Percentiles rank a stretch among this genome's conserved stretches.
Conservation (phyloP, 2,888 invertebrate species). For the Phaedon cochleariae region DNA sequence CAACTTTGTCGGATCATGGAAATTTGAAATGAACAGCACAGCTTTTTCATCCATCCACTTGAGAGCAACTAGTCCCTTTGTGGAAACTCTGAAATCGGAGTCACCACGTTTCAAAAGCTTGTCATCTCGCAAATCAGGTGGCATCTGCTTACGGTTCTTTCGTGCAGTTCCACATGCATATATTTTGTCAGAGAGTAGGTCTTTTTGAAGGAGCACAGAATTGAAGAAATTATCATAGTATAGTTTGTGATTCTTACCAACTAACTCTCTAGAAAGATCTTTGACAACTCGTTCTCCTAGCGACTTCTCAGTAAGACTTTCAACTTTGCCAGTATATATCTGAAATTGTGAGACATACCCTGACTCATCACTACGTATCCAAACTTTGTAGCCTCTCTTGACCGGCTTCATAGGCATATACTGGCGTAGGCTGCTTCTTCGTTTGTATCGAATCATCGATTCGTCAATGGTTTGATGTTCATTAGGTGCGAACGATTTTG, state of each 20-base stretch:
- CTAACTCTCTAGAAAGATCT: conserved; percentile 28
- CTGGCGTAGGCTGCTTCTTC: conserved; percentile 40
- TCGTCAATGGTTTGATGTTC: conserved; percentile 34
- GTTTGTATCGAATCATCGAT: conserved; percentile 42
- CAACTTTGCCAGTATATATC: conserved; percentile 44
- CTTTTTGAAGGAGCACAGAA: conserved; percentile 24
- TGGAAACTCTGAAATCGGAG: conserved; percentile 38
- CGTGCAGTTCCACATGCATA: conserved; percentile 22
- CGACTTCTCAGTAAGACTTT: conserved; percentile 25
- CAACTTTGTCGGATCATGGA: not conserved
- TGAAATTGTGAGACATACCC: conserved; percentile 39
- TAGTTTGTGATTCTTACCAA: conserved; percentile 32
- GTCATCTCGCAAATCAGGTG: conserved; percentile 30
- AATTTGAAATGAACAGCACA: not conserved
- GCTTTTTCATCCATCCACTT: not conserved
- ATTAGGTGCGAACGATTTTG: not conserved
- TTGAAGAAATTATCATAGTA: conserved; percentile 42
- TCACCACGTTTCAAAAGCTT: conserved; percentile 36
- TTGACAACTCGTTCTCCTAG: conserved; percentile 34
- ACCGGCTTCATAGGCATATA: conserved; percentile 51
- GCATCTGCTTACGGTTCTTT: conserved; percentile 29
- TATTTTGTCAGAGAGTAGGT: conserved; percentile 19
- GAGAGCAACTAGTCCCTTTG: not conserved
- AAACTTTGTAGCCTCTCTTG: conserved; percentile 51
- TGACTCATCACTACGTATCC: conserved; percentile 33